A percentile compares a stretch with the other conserved stretches of the same genome.
These are phyloP conservation scores for Phycodurus eques DNA, from an alignment of 2,113 vertebrate genomes.

Conservation along the genomic window DNA sequence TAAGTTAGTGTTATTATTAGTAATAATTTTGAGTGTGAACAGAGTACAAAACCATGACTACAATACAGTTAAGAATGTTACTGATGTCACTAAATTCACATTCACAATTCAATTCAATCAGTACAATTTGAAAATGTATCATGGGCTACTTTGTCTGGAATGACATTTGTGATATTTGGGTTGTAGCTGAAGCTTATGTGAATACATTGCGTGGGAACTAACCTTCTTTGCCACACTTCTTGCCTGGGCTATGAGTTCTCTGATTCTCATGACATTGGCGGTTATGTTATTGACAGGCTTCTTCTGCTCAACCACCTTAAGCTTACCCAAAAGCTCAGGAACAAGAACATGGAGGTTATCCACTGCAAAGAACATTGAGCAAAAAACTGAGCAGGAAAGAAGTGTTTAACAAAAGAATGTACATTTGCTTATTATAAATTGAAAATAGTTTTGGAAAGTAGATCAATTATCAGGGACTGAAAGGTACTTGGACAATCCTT, in stretches of 20 bases:
- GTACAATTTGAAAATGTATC: not conserved
- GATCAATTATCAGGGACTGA: not conserved
- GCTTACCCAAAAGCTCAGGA: conserved; percentile 84
- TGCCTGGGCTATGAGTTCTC: conserved; percentile 94
- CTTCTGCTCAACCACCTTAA: conserved; percentile 87
- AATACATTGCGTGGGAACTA: conserved; percentile 12
- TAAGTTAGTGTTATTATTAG: not conserved
- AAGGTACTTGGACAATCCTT: too few relatives aligned
- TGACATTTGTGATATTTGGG: not conserved
- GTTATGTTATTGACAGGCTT: conserved; percentile 88
- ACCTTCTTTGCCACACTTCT: conserved; percentile 96
- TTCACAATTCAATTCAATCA: not conserved
- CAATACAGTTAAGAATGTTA: not conserved
- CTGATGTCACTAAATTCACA: not conserved
- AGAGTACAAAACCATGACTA: not conserved
- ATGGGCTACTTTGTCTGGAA: not conserved
- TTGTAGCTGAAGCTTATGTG: not conserved
- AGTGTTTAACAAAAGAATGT: not conserved
- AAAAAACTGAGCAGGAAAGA: not conserved
- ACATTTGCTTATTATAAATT: not conserved
- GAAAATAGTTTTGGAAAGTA: not conserved
- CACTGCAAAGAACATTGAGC: conserved; percentile 65
- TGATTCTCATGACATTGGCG: conserved; percentile 86
- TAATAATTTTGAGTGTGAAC: not conserved
- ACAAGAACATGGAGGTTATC: conserved; percentile 83